Evolutionary conservation across 2,888 invertebrate genomes (phyloP).

Genomic region (Zelleria hepariella): DNA sequence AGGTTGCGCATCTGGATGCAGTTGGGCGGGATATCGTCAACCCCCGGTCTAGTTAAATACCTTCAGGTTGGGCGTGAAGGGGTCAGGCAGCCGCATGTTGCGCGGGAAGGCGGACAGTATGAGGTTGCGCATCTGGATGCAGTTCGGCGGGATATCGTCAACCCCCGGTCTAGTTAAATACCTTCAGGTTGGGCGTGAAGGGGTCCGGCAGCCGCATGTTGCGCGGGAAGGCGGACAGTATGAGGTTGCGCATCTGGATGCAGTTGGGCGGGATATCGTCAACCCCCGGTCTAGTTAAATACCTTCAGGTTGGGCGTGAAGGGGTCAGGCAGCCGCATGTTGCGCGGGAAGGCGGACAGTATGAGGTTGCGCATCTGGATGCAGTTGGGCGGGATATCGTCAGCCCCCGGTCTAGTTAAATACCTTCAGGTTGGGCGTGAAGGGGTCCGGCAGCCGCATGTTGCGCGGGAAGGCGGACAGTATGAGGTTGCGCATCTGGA

Average conservation of each 20-base stretch:
- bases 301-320: conserved; percentile 95
- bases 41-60: too few species aligned
- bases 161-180: too few species aligned
- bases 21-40: conserved; percentile 99
- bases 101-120: conserved; percentile 98
- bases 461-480: conserved; percentile 97
- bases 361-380: conserved; percentile 99
- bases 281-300: too few species aligned
- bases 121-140: conserved; percentile 98
- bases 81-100: conserved; percentile 98
- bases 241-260: conserved; percentile 98
- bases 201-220: conserved; percentile 99
- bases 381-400: conserved; percentile 99
- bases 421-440: conserved; percentile 93
- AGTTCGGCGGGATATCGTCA: conserved; percentile 99
- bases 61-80: conserved; percentile 97
- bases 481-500: conserved; percentile 98
- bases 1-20: conserved; percentile 99
- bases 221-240: conserved; percentile 97
- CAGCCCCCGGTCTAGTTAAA: too few species aligned
- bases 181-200: conserved; percentile 95
- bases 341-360: conserved; percentile 96
- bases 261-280: conserved; percentile 99
- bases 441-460: conserved; percentile 98
- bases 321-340: conserved; percentile 98